Evolutionary conservation across 1,140 invertebrate genomes (phyloP).

Genomic region (Tetramorium alpestre): DNA sequence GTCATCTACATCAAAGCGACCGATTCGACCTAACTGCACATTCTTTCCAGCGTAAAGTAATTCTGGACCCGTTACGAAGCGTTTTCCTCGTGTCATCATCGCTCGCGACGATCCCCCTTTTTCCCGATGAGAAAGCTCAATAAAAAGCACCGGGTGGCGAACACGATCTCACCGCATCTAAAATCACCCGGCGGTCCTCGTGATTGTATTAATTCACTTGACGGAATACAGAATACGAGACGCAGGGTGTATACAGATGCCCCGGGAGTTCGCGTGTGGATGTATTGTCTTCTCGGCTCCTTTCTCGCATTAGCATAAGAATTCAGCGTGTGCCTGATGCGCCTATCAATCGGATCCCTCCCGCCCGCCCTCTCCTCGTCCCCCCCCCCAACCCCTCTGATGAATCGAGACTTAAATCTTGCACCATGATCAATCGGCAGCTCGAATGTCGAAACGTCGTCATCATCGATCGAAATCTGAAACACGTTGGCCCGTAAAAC

Average conservation of each 20-base stretch:
- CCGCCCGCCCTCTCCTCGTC: conserved; percentile 35
- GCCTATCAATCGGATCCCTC: conserved; percentile 75
- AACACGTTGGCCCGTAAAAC: conserved; percentile 53
- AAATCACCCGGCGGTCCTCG: conserved; percentile 80
- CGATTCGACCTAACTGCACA: background rate
- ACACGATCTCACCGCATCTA: conserved; percentile 83
- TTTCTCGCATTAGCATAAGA: conserved; percentile 84
- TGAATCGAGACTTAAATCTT: conserved; percentile 83
- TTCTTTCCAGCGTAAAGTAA: background rate
- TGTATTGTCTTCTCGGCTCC: conserved; percentile 84
- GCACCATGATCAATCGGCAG: conserved; percentile 76
- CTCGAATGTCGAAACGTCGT: conserved; percentile 75
- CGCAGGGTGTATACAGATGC: conserved; percentile 77
- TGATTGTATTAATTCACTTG: conserved; percentile 81
- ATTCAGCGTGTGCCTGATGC: conserved; percentile 82
- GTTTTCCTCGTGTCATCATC: conserved; percentile 1
- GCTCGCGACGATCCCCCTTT: conserved; percentile 45
- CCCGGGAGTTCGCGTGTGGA: conserved; percentile 70
- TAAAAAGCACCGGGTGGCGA: conserved; percentile 68
- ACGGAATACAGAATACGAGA: conserved; percentile 79
- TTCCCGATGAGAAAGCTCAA: conserved; percentile 68
- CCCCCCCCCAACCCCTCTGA: conserved; percentile 52
- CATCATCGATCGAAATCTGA: conserved; percentile 75
- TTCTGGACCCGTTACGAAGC: conserved; percentile 9
- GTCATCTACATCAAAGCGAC: background rate